Evolutionary conservation across 2,797 vertebrate genomes (phyloP), one percentile per base, ranked within the genome.

Genomic region (Cirrhinus molitorella): DNA sequence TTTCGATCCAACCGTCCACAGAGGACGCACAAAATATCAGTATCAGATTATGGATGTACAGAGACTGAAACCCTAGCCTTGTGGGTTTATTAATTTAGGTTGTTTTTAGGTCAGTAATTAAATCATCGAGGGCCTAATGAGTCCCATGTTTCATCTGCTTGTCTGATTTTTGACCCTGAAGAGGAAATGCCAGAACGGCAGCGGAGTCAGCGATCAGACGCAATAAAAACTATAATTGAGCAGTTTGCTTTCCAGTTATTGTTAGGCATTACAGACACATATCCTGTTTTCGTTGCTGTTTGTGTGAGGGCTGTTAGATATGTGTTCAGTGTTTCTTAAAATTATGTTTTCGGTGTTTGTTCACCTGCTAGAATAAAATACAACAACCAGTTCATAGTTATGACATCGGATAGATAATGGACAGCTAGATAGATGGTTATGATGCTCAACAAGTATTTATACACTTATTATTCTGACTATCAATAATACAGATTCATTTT

Each of bases 31-130:
- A 47, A 21, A 2, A 63, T 45, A 65, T 78, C 75, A 77, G 59
- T 49, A 51, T 66, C 61, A 17, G 77, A 53, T 82, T 65, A 74
- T 49, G 57, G 59, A 40, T 53, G 9, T 75, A 65, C 71, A 66
- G 47, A 74, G 59, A 23, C 59, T 16, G 21, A 72, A 49, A 81
- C 14, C 1, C 17, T 47, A 61, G 79, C 25, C 67, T 43, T n/a
- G n/a, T 66, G 45, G 23, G 34, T 65, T 67, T 79, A 49, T 67
- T 66, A 40, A 82, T 75, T 74, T 53, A 9, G 80, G 19, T 28
- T 63, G 47, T 75, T 82, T 73, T 82, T 51, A 66, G 71, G 71
- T 83, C 73, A 59, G 61, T 77, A 59, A 83, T 68, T 68, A 43
- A 77, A 68, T 77, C 23, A 77, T 4, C 31, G 34, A 70, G 49